phyloP scores from a whole-genome alignment of 1,140 invertebrate genomes.

The Caligus rogercresseyi region DNA sequence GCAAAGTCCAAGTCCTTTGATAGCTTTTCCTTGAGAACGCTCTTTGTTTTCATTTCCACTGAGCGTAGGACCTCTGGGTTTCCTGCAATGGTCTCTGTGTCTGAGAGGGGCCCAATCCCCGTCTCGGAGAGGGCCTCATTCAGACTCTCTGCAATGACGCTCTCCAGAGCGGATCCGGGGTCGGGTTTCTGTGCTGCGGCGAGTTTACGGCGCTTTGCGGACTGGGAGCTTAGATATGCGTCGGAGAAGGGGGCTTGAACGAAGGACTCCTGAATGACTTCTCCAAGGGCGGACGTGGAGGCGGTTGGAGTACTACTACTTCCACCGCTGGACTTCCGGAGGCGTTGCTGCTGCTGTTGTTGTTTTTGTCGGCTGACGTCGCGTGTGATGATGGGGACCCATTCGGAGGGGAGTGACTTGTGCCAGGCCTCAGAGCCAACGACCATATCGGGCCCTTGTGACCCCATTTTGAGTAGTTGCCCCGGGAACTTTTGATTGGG shows the following conservation, averaged over 20 bases:
- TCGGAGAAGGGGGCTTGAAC: conserved; percentile 30
- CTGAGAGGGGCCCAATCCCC: background rate
- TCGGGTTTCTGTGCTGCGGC: conserved; percentile 28
- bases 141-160: background rate
- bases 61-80: background rate
- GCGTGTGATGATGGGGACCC: conserved; percentile 37
- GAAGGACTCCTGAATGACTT: background rate
- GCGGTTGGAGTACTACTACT: background rate
- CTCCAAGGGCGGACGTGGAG: background rate
- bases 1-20: background rate
- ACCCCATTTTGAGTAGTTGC: conserved; percentile 22
- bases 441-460: conserved; percentile 33
- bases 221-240: conserved; percentile 56
- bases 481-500: conserved; percentile 2
- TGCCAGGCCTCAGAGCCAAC: conserved; percentile 40
- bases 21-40: background rate
- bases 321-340: background rate
- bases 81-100: background rate
- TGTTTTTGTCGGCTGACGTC: conserved; percentile 44
- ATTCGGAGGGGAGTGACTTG: conserved; percentile 33
- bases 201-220: conserved; percentile 55
- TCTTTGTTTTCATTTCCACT: background rate
- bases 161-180: background rate
- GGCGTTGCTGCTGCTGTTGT: background rate
- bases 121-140: background rate